These are phyloP conservation scores for Amphibalanus amphitrite DNA, from an alignment of 1,140 invertebrate genomes.

Conservation along the genomic window DNA sequence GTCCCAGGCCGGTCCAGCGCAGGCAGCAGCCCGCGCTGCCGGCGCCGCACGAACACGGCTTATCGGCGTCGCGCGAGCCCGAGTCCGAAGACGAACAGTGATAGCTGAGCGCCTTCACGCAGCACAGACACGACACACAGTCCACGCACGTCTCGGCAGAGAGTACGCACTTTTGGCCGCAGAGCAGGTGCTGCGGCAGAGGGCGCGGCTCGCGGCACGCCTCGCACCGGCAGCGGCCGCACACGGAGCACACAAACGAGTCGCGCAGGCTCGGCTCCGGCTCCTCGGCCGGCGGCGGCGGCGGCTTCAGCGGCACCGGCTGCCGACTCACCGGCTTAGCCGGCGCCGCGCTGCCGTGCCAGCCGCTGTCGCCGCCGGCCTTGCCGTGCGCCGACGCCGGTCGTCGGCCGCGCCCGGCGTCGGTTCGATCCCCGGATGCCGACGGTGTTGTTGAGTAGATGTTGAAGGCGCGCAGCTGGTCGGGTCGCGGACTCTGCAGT, in stretches of 20 bases:
- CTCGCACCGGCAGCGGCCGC: slow-evolving; percentile 68
- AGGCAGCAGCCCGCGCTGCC: slow-evolving; percentile 21
- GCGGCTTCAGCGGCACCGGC: too few species aligned
- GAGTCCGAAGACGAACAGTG: too few species aligned
- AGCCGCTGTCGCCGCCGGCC: too few species aligned
- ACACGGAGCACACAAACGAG: slow-evolving; percentile 63
- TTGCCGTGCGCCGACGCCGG: too few species aligned
- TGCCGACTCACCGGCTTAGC: too few species aligned
- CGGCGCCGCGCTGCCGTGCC: too few species aligned
- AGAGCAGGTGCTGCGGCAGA: slow-evolving; percentile 70
- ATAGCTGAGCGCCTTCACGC: too few species aligned
- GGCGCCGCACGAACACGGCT: too few species aligned
- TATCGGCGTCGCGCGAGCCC: too few species aligned
- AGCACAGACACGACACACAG: too few species aligned
- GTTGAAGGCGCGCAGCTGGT: background rate
- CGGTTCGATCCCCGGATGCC: too few species aligned
- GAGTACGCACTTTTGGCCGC: slow-evolving; percentile 64
- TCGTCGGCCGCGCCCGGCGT: too few species aligned
- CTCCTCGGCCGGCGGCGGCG: background rate
- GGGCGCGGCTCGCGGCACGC: slow-evolving; percentile 64
- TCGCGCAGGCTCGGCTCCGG: slow-evolving; percentile 24
- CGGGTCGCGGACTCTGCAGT: background rate
- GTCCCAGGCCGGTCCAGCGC: slow-evolving; percentile 66
- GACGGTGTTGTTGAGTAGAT: background rate
- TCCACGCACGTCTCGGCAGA: slow-evolving; percentile 34